These are phyloP conservation scores for Drosophila nebulosa DNA, from an alignment of 1,140 invertebrate species.

Conservation along the genomic window DNA sequence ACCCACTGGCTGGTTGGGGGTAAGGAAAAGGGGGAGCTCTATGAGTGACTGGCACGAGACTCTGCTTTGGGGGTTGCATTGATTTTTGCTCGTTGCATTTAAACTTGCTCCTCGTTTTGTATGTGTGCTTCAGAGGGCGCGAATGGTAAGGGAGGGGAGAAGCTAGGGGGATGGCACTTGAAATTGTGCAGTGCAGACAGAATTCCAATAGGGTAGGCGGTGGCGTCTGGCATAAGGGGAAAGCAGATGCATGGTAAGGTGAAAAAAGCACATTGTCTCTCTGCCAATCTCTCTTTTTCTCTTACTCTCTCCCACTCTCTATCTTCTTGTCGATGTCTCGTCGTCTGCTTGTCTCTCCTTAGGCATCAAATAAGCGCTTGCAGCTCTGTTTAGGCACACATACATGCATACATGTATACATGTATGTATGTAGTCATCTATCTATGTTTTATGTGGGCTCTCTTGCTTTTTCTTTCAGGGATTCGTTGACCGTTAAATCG, in stretches of 20 bases:
- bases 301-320: conserved; percentile 15
- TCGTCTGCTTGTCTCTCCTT: neutral
- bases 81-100: conserved; percentile 79
- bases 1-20: neutral
- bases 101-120: conserved; percentile 75
- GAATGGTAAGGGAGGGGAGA: neutral
- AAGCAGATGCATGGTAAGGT: conserved; percentile 33
- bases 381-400: neutral
- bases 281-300: too few relatives aligned
- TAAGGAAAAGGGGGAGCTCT: neutral
- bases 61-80: conserved; percentile 68
- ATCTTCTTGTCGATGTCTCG: neutral
- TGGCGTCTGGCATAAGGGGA: neutral
- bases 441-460: neutral
- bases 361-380: neutral
- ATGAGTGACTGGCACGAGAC: conserved; percentile 26
- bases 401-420: neutral
- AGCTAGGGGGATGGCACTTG: conserved; percentile 35
- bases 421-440: neutral
- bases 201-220: conserved; percentile 38
- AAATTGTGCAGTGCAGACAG: conserved; percentile 75
- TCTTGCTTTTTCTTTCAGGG: neutral
- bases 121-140: conserved; percentile 8
- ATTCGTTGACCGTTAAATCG: neutral
- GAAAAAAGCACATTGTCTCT: conserved; percentile 39